Conservation (phyloP, 2,888 invertebrate species). For the Cheilosia variabilis region DNA sequence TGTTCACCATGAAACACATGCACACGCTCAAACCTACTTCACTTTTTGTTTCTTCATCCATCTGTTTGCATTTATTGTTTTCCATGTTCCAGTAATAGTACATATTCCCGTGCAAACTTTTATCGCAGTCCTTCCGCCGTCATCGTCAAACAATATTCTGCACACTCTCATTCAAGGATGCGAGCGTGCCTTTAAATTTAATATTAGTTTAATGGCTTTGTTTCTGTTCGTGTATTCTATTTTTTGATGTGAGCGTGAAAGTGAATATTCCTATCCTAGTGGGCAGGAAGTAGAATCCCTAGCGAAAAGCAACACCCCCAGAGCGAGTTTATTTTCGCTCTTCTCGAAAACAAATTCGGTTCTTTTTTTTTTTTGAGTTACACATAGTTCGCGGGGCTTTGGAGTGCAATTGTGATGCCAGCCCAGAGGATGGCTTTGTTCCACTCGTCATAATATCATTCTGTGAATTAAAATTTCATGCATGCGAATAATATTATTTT, state of each 20-base stretch:
- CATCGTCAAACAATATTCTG: conserved; percentile 44
- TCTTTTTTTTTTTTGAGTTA: conserved; percentile 35
- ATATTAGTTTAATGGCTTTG: conserved; percentile 71
- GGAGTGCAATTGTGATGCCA: conserved; percentile 10
- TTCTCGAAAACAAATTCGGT: conserved; percentile 42
- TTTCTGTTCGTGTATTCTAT: conserved; percentile 40
- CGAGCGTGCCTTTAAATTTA: conserved; percentile 70
- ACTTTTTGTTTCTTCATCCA: conserved; percentile 14
- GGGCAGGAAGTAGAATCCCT: conserved; percentile 27
- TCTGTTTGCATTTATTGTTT: conserved; percentile 8
- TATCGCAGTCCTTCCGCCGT: conserved; percentile 54
- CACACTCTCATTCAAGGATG: conserved; percentile 52
- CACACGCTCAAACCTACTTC: background rate
- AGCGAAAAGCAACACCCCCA: conserved; percentile 11
- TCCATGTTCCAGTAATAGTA: conserved; percentile 2
- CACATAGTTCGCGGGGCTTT: conserved; percentile 41
- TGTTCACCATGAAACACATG: conserved; percentile 23
- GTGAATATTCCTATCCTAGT: conserved; percentile 19
- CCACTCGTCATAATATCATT: conserved; percentile 48
- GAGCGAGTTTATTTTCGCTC: conserved; percentile 59
- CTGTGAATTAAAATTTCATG: conserved; percentile 67
- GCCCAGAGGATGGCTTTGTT: conserved; percentile 18
- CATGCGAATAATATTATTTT: conserved; percentile 45
- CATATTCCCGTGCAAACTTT: conserved; percentile 20
- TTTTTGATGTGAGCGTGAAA: background rate